Evolutionary conservation across 2,888 invertebrate genomes (phyloP), one percentile per base, ranked within the genome.

Genomic region (Drosophila multiciliata): DNA sequence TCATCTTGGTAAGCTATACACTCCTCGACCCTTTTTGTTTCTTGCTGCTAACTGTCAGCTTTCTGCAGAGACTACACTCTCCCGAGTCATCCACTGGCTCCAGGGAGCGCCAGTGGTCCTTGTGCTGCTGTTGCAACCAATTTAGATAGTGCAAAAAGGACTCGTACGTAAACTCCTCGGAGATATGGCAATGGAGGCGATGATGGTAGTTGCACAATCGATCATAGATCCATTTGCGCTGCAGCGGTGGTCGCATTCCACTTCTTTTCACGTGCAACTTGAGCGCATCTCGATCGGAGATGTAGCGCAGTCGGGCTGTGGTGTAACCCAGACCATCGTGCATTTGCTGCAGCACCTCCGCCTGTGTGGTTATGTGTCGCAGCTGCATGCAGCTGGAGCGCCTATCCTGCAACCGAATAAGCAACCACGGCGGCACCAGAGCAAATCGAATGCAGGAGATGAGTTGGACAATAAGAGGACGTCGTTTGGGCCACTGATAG

Each of bases 281-380:
- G 80, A 96, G 96, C 90, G 96, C 96, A 84, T 96, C 95, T 0
- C 95, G 95, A 90, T 96, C 95, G 89, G 95, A 95, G 35, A 83
- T 83, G 80, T 96, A 96, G 95, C 96, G 96, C 82, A 96, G 95
- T 81, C 96, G 96, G 69, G 96, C 96, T 60, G 96, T 96, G 0
- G 96, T 96, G 83, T 95, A 97, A 32, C 96, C 96, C 33, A 97
- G 94, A 32, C 96, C 97, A 89, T 97, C 96, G 85, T 97, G 96
- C 23, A 97, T 95, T 95, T 96, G 95, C 89, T 96, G 95, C 83
- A 96, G 95, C 23, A 97, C 95, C 75, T 95, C 95, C 0, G 95
- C 93, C 78, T 95, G 94, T 64, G 95, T 94, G 65, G 96, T 95
- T 12, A 97, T 93, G 72, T 96, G 95, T 80, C 95, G 93, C 78